phyloP scores from a whole-genome alignment of 2,888 invertebrate genomes.

The Drosophila paramelanica region DNA sequence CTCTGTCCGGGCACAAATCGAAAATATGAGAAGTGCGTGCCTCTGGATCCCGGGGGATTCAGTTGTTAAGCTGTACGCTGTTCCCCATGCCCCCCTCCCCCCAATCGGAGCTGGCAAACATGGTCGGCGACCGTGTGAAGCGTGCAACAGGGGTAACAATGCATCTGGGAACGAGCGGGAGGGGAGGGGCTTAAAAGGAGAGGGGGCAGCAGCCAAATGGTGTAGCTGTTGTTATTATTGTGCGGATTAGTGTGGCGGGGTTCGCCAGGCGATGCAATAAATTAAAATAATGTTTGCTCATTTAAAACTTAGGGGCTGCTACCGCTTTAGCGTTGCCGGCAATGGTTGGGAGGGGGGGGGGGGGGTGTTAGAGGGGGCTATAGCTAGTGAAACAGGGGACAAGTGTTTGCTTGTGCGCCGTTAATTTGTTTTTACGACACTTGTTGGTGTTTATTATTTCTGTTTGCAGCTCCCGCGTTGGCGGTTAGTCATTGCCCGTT shows the following conservation, averaged over 20 bases:
- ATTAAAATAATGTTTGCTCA: conserved; percentile 71
- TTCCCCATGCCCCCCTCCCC: background rate
- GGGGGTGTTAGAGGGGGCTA: background rate
- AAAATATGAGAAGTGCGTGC: conserved; percentile 49
- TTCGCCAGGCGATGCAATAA: conserved; percentile 59
- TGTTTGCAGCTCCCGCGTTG: conserved; percentile 65
- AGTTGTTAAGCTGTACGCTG: conserved; percentile 25
- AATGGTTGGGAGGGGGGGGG: background rate
- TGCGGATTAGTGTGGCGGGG: conserved; percentile 44
- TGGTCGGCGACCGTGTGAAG: conserved; percentile 25
- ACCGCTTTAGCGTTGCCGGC: conserved; percentile 6
- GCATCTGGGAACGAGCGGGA: conserved; percentile 19
- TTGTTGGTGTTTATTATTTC: conserved; percentile 71
- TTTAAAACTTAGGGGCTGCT: conserved; percentile 63
- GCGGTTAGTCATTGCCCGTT: conserved; percentile 49
- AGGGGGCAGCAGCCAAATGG: conserved; percentile 29
- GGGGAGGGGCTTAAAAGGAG: background rate
- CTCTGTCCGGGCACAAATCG: conserved; percentile 26
- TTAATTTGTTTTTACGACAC: conserved; percentile 72
- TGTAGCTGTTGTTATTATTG: conserved; percentile 39
- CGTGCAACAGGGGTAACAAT: conserved; percentile 22
- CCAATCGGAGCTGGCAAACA: conserved; percentile 11
- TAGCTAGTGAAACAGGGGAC: conserved; percentile 36
- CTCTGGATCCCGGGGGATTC: conserved; percentile 35
- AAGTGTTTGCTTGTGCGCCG: conserved; percentile 71